Base-by-base conservation (phyloP, 2,888 invertebrate species). In the Gibbula magus region DNA sequence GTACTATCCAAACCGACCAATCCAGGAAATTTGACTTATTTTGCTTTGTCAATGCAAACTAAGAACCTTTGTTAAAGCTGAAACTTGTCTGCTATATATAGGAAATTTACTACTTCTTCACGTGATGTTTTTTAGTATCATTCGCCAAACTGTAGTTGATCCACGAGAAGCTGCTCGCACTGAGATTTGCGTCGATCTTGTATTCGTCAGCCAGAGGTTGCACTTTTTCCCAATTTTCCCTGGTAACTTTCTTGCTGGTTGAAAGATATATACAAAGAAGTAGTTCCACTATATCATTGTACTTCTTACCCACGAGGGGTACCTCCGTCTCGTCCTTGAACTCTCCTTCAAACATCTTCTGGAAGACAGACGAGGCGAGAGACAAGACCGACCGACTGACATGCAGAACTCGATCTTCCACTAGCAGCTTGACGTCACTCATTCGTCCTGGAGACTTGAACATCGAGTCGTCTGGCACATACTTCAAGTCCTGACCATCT, bases 161-260 rank as follows among this genome's bases (percentile, higher is more conserved):
- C 67, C 16, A 32, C 29, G 16, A 67, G n/a, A 67, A 67, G 32
- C 18, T 32, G 18, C 35, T 67, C 67, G 29, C 67, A 67, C 16
- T 32, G 67, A 13, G n/a, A 7, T 18, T 5, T 18, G 67, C 10
- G 10, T 29, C 67, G 29, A 67, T 67, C 35, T 32, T 29, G 35
- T 67, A 67, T n/a, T 67, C 67, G 67, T 67, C 35, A 18, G 67
- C 67, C 32, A 67, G n/a, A 1, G 67, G 67, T 16, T 29, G 67
- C 25, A 67, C 35, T 13, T 4, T 32, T 8, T 67, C 67, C 1
- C 25, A 7, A 2, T 25, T 67, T 35, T 29, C 35, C 67, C 25
- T 67, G 29, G 67, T 29, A 32, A 67, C 32, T 16, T 8, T 25
- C 35, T 67, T 67, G 18, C 35, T 4, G 2, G 16, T 13, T 10